Evolutionary conservation across 2,113 vertebrate genomes (phyloP), one percentile per base, ranked within the genome.

Genomic region (Hypomesus transpacificus): DNA sequence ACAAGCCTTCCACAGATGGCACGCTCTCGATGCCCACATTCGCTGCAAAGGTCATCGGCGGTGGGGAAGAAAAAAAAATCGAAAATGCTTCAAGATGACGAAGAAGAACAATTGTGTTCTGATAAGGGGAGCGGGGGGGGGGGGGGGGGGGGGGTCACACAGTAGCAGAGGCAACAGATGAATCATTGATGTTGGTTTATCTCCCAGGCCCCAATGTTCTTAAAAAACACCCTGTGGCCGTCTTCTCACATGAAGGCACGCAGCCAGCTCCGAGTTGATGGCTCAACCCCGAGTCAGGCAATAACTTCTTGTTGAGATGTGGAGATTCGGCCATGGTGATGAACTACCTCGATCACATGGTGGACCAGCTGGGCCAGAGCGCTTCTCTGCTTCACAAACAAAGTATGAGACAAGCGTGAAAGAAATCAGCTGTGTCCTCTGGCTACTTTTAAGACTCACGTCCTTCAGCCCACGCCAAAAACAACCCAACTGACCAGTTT

Each of bases 311-410:
- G 51, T 17, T 59, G 75, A 84, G 84, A 68, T 77, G 66, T 51
- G 51, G 63, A 69, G 73, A 80, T 75, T 68, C 79, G 74, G 70
- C 26, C 66, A 63, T 4, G 21, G 72, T 84, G 84, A 87, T 85
- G 78, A 59, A 85, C 68, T 67, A 76, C 77, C 72, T 66, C 52
- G 3, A 34, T 68, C 18, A 26, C 58, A 62, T 22, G 54, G 53
- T 14, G 6, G 6, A 17, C 24, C 8, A 58, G 75, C 78, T 68
- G 59, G 69, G 75, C 73, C 80, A 78, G 73, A 4, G 22, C 79
- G 69, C 69, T 71, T 72, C 70, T 73, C 76, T 74, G 75, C 60
- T 62, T 63, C 80, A 86, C 54, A 69, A 76, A 81, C 5, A 34
- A 46, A 68, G 46, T 73, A 75, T 28, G 28, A 14, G 17, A 56